Base-by-base conservation (phyloP, 2,888 invertebrate species). In the Brenthis ino region DNA sequence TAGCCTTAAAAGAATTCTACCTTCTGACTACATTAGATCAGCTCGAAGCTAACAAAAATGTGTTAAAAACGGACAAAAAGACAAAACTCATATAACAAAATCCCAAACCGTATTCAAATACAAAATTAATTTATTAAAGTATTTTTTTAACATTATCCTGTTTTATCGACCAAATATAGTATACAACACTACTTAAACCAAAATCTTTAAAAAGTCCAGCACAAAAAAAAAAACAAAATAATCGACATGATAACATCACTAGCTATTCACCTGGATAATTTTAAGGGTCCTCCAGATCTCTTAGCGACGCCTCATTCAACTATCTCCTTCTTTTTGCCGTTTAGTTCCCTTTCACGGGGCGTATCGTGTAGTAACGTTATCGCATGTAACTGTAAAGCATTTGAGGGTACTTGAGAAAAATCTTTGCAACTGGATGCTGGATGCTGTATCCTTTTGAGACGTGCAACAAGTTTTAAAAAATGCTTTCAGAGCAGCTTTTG, bases 261-360 rank as follows among this genome's bases (percentile, higher is more conserved):
- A 74, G 14, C 74, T 70, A 76, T 78, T 84, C 87, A 88, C 88
- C 87, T 87, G 87, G 85, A 87, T 86, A 86, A 86, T 86, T 83
- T 83, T 79, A 85, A 88, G 89, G 75, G 84, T 80, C 73, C 87
- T 88, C 71, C 77, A 83, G 24, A 51, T 43, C 68, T 65, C 69
- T 72, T 51, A 43, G 28, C 66, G 50, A n/a, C 68, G 65, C 70
- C 80, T 82, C 82, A 57, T 68, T 67, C 67, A 57, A 60, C 69
- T 85, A 84, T 82, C 82, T 80, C 82, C 82, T 81, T 77, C 80
- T 81, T 82, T 80, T 80, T 77, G 67, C 76, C 57, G 73, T 75
- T 77, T 72, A 73, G 77, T 73, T 68, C 70, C 57, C 67, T 65
- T 64, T 67, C 58, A 67, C 37, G 37, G 37, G 67, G 53, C 33